These are phyloP conservation scores for Fistularia commersonii DNA, from an alignment of 2,797 vertebrate species.

Conservation along the genomic window DNA sequence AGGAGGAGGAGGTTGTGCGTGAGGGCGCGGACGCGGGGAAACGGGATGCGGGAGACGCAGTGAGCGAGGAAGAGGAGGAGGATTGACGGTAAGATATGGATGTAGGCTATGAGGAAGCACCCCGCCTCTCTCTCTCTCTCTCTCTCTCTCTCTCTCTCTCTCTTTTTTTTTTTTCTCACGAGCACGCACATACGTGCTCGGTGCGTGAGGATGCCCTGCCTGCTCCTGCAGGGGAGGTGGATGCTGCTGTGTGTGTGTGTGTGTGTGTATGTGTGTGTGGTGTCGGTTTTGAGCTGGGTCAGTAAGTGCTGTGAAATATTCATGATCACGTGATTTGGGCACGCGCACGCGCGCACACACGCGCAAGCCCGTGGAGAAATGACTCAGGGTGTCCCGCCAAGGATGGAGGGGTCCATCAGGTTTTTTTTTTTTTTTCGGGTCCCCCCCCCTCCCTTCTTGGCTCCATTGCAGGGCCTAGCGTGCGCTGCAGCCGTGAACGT, in stretches of 20 bases:
- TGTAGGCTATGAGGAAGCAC: slow-evolving; percentile 55
- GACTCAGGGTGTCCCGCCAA: slow-evolving; percentile 30
- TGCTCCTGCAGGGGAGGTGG: too few relatives aligned
- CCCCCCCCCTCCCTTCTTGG: too few relatives aligned
- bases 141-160: slow-evolving; percentile 7
- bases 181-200: slow-evolving; percentile 20
- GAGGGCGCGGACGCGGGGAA: slow-evolving; percentile 59
- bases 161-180: slow-evolving; percentile 2
- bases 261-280: neutral
- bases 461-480: slow-evolving; percentile 25
- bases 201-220: too few relatives aligned
- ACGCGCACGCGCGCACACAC: too few relatives aligned
- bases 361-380: slow-evolving; percentile 17
- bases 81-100: slow-evolving; percentile 73
- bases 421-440: too few relatives aligned
- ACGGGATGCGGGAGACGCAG: slow-evolving; percentile 74
- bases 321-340: slow-evolving; percentile 52
- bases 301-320: slow-evolving; percentile 65
- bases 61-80: slow-evolving; percentile 61
- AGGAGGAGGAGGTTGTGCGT: slow-evolving; percentile 43
- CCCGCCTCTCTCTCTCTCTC: slow-evolving; percentile 42
- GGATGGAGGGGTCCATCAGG: slow-evolving; percentile 16
- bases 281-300: slow-evolving; percentile 45
- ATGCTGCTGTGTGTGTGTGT: slow-evolving; percentile 1
- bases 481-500: slow-evolving; percentile 17